Percentiles rank a stretch among this genome's conserved stretches.
Conservation (phyloP, 2,797 vertebrate genomes). For the Parambassis ranga region DNA sequence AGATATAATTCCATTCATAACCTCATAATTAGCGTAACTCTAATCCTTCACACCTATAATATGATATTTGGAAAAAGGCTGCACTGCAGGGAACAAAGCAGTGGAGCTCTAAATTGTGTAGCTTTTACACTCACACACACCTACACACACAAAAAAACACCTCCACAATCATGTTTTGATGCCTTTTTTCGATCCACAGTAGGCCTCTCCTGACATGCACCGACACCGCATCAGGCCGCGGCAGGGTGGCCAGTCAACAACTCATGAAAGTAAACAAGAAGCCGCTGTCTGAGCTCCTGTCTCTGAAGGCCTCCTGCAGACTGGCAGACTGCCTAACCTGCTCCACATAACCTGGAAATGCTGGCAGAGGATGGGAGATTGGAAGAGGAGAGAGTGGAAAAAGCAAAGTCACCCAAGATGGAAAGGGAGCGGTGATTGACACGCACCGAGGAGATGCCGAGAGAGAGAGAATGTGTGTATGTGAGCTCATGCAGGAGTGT, state of each 20-base stretch:
- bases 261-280: slow-evolving; percentile 49
- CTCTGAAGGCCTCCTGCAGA: slow-evolving; percentile 40
- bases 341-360: slow-evolving; percentile 18
- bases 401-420: slow-evolving; percentile 16
- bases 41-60: slow-evolving; percentile 60
- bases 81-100: slow-evolving; percentile 12
- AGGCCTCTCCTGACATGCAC: slow-evolving; percentile 23
- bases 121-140: background rate
- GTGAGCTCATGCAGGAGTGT: background rate
- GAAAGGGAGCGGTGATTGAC: slow-evolving; percentile 9
- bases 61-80: slow-evolving; percentile 23
- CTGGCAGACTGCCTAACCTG: slow-evolving; percentile 28
- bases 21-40: slow-evolving; percentile 43
- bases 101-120: background rate
- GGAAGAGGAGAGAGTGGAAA: background rate
- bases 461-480: background rate
- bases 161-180: slow-evolving; percentile 37
- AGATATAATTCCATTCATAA: slow-evolving; percentile 48
- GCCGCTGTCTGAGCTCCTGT: slow-evolving; percentile 31
- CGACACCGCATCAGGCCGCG: slow-evolving; percentile 2
- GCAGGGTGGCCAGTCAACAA: slow-evolving; percentile 51
- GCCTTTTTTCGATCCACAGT: slow-evolving; percentile 36
- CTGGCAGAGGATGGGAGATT: background rate
- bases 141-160: background rate
- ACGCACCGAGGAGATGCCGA: background rate